phyloP scores from a whole-genome alignment of 2,113 vertebrate species.

The Sminthopsis crassicaudata region DNA sequence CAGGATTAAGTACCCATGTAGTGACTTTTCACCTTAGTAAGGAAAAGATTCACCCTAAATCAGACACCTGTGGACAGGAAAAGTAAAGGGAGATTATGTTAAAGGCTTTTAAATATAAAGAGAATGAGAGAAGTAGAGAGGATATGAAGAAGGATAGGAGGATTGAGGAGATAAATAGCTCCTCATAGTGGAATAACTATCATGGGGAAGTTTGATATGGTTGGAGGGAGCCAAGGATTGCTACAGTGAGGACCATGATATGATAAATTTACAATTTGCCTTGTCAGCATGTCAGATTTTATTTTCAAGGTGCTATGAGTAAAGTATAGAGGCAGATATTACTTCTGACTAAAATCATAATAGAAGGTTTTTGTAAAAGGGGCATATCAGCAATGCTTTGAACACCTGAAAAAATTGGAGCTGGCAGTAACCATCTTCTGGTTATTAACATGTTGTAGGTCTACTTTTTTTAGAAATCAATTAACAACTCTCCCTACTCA shows the following conservation, averaged over 20 bases:
- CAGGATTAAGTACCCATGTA: neutral
- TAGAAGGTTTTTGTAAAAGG: neutral
- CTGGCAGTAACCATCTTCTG: neutral
- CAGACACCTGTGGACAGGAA: neutral
- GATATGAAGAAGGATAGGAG: neutral
- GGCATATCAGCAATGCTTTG: neutral
- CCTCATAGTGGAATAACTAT: neutral
- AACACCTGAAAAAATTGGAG: neutral
- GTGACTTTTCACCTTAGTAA: neutral
- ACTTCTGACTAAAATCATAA: neutral
- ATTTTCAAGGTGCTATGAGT: neutral
- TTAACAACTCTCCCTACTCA: neutral
- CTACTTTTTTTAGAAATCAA: neutral
- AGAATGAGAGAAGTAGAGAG: neutral
- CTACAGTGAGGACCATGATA: neutral
- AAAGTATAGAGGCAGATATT: neutral
- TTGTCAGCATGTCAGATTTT: neutral
- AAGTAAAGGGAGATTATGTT: neutral
- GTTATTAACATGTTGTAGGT: slow-evolving; percentile 31
- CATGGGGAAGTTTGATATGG: neutral
- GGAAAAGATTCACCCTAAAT: neutral
- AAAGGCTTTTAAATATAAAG: neutral
- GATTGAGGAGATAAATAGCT: neutral
- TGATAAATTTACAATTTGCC: neutral
- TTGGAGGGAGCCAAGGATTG: neutral